Percentiles rank a stretch among this genome's conserved stretches.
phyloP scores from a whole-genome alignment of 1,140 invertebrate genomes.

The Pogonognathellus flavescens region DNA sequence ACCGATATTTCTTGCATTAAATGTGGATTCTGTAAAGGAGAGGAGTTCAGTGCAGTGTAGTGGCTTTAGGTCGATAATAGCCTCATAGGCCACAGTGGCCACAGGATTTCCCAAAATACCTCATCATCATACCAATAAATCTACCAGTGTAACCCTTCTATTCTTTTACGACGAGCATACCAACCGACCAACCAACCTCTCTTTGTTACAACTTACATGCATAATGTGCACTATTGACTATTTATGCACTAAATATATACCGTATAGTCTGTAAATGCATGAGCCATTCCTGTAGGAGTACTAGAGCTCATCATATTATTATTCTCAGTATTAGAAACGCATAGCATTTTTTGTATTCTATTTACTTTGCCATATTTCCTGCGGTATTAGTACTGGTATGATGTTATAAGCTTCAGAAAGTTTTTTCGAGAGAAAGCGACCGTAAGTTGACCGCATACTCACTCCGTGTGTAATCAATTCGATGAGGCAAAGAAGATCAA shows the following conservation, averaged over 20 bases:
- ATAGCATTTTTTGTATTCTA: too few species aligned
- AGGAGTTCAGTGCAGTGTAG: background rate
- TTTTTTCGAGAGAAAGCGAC: background rate
- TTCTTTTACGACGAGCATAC: background rate
- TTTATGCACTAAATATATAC: background rate
- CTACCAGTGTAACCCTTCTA: slow-evolving; percentile 51
- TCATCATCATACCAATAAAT: slow-evolving; percentile 65
- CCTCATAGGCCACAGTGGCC: slow-evolving; percentile 25
- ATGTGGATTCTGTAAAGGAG: slow-evolving; percentile 10
- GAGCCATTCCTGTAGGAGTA: too few species aligned
- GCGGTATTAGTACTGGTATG: too few species aligned
- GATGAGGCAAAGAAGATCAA: slow-evolving; percentile 7
- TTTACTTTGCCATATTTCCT: too few species aligned
- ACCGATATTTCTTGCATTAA: slow-evolving; percentile 22
- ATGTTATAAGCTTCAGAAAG: background rate
- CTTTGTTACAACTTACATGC: background rate
- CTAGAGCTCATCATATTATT: too few species aligned
- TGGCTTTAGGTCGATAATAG: background rate
- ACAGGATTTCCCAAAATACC: slow-evolving; percentile 60
- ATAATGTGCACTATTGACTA: background rate
- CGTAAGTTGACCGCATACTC: background rate
- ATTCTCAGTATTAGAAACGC: too few species aligned
- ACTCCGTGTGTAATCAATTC: slow-evolving; percentile 4
- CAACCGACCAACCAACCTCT: background rate
- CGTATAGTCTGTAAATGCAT: too few species aligned